phyloP scores from a whole-genome alignment of 1,140 invertebrate species.

The Battus philenor region DNA sequence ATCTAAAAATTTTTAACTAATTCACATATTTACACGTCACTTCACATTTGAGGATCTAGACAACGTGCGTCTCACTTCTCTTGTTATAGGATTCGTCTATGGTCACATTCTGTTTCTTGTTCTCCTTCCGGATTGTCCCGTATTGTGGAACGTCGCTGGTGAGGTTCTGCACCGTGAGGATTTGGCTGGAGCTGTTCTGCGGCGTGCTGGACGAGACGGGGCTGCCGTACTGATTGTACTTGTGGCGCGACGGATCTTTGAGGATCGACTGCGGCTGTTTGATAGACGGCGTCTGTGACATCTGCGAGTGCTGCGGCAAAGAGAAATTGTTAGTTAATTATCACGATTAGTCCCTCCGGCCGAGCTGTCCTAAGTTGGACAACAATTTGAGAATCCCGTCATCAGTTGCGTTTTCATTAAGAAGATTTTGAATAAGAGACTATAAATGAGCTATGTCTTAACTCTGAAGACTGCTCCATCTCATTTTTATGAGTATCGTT shows the following conservation, averaged over 20 bases:
- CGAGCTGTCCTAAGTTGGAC: neutral
- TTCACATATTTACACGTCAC: constrained; percentile 34
- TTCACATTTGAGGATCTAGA: constrained; percentile 39
- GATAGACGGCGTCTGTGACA: constrained; percentile 49
- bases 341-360: neutral
- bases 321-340: constrained; percentile 9
- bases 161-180: constrained; percentile 70
- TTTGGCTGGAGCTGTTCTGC: constrained; percentile 60
- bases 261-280: constrained; percentile 79
- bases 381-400: neutral
- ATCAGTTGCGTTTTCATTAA: too few species aligned
- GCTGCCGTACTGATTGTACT: constrained; percentile 75
- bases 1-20: constrained; percentile 60
- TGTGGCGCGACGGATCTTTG: constrained; percentile 78
- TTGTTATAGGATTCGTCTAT: constrained; percentile 66
- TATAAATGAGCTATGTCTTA: too few species aligned
- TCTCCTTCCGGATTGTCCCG: constrained; percentile 72
- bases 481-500: too few species aligned
- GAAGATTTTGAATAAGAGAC: too few species aligned
- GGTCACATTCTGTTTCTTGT: constrained; percentile 69
- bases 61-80: constrained; percentile 64
- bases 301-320: constrained; percentile 47
- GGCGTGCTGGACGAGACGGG: constrained; percentile 62
- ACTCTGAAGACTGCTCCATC: too few species aligned
- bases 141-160: constrained; percentile 66